These are phyloP conservation scores for Diabrotica balteata DNA, from an alignment of 2,888 invertebrate species.

Conservation along the genomic window DNA sequence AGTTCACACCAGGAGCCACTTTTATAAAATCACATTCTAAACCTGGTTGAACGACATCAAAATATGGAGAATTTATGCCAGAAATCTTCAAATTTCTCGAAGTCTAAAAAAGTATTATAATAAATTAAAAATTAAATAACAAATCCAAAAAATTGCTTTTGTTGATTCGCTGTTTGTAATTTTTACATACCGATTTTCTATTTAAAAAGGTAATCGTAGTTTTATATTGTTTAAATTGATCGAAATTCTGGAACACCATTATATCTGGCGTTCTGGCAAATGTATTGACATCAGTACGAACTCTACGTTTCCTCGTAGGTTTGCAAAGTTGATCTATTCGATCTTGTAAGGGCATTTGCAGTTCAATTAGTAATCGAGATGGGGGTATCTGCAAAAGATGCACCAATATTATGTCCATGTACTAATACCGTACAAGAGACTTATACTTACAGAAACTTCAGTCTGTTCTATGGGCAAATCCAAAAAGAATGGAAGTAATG, in stretches of 20 bases:
- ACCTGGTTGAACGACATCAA: conserved; percentile 56
- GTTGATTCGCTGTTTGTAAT: no score
- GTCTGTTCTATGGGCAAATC: conserved; percentile 34
- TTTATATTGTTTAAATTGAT: conserved; percentile 62
- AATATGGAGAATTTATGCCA: conserved; percentile 55
- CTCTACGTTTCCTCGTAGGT: conserved; percentile 42
- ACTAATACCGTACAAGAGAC: no score
- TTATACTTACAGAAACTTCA: conserved; percentile 29
- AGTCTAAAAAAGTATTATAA: conserved; percentile 53
- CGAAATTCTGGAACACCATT: conserved; percentile 69
- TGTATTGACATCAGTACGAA: conserved; percentile 37
- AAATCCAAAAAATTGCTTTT: conserved; percentile 6
- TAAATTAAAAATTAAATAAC: neutral
- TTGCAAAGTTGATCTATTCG: conserved; percentile 49
- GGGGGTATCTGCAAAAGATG: conserved; percentile 50
- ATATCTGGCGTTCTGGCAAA: conserved; percentile 61
- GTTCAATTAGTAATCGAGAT: conserved; percentile 51
- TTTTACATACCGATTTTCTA: conserved; percentile 63
- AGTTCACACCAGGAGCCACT: conserved; percentile 74
- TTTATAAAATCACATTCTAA: conserved; percentile 57
- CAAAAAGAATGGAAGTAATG: conserved; percentile 41
- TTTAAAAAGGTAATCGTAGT: conserved; percentile 66
- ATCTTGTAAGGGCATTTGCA: conserved; percentile 53
- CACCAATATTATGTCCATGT: conserved; percentile 4
- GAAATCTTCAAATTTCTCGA: conserved; percentile 63